phyloP scores from a whole-genome alignment of 2,113 vertebrate genomes.

The Phyllostomus hastatus region DNA sequence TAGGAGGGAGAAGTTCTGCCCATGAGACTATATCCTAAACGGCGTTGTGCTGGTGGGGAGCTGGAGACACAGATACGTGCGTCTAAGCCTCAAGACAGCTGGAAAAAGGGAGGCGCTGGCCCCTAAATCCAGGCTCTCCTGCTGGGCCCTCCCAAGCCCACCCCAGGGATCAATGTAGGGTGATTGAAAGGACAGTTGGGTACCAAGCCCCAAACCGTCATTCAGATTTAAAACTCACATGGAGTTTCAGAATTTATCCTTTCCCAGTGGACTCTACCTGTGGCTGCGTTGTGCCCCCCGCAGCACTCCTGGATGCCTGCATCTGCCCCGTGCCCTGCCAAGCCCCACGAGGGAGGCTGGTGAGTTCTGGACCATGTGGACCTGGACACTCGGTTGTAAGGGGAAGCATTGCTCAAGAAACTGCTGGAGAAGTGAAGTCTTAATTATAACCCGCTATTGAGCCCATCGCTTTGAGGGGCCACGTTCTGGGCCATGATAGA shows the following conservation, averaged over 20 bases:
- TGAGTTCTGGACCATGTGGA: not conserved
- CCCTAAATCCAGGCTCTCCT: not conserved
- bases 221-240: accelerated
- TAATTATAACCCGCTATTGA: accelerated
- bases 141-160: too few relatives aligned
- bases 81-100: not conserved
- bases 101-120: accelerated
- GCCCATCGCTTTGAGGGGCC: not conserved
- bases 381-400: not conserved
- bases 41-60: accelerated
- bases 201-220: accelerated
- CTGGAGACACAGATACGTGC: not conserved
- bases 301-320: accelerated
- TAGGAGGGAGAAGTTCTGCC: accelerated
- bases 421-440: accelerated
- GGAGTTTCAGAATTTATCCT: too few relatives aligned
- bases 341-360: accelerated
- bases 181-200: accelerated
- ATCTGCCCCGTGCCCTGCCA: accelerated
- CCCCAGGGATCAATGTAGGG: not conserved
- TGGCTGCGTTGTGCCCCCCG: accelerated
- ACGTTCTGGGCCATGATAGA: accelerated
- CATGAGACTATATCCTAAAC: too few relatives aligned
- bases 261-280: too few relatives aligned
- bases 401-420: accelerated